phyloP scores from a whole-genome alignment of 2,113 vertebrate genomes.

The Chaetops frenatus region DNA sequence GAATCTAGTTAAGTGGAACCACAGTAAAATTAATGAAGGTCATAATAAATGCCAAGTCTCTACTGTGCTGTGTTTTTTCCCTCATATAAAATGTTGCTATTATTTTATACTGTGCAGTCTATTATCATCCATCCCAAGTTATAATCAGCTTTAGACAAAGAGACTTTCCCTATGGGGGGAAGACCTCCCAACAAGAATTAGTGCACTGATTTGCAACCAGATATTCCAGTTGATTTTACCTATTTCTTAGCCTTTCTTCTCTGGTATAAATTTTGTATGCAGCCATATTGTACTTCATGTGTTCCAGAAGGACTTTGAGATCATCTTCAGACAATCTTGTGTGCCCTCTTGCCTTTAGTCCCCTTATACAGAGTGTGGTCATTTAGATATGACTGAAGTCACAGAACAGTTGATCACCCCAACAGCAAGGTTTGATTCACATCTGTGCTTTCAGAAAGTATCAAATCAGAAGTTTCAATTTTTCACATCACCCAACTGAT shows the following conservation, averaged over 20 bases:
- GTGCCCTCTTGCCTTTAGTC: neutral
- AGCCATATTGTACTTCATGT: neutral
- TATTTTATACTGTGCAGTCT: neutral
- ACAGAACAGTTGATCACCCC: neutral
- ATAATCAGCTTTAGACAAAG: neutral
- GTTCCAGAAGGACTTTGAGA: neutral
- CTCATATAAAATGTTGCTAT: neutral
- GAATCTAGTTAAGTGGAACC: neutral
- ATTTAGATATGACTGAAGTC: neutral
- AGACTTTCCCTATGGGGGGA: neutral
- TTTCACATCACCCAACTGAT: neutral
- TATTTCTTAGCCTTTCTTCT: neutral
- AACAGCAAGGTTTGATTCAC: neutral
- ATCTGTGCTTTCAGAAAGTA: neutral
- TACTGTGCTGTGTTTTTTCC: rapidly evolving
- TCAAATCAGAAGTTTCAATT: neutral
- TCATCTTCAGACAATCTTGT: neutral
- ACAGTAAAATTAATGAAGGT: neutral
- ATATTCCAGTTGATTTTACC: neutral
- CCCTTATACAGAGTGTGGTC: neutral
- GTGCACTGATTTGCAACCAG: neutral
- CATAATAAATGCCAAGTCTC: neutral
- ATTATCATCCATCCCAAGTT: neutral
- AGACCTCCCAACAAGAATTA: neutral
- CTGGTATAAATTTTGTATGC: neutral